phyloP scores from a whole-genome alignment of 2,113 vertebrate species.

The Brachionichthys hirsutus region DNA sequence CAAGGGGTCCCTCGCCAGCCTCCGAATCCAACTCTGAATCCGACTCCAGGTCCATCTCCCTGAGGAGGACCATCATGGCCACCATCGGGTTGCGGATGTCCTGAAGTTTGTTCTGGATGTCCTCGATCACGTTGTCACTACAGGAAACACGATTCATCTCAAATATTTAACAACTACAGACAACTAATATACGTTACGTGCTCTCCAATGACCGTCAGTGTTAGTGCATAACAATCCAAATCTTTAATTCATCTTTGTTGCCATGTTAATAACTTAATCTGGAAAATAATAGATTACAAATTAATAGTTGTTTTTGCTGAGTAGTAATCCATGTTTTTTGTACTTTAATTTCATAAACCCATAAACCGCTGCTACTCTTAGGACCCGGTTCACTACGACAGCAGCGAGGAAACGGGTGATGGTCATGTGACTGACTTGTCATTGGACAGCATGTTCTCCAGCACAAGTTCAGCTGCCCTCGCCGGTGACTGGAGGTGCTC shows the following conservation, averaged over 20 bases:
- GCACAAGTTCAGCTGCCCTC: constrained; percentile 86
- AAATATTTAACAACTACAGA: background rate
- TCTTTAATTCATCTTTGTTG: too few species aligned
- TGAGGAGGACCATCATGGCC: constrained; percentile 83
- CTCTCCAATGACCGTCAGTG: too few species aligned
- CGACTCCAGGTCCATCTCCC: constrained; percentile 92
- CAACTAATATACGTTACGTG: too few species aligned
- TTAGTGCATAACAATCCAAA: too few species aligned
- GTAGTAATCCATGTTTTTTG: too few species aligned
- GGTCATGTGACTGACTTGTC: constrained; percentile 79
- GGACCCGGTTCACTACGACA: too few species aligned
- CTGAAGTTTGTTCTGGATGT: constrained; percentile 91
- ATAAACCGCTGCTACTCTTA: too few species aligned
- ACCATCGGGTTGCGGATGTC: constrained; percentile 84
- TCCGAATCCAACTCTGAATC: constrained; percentile 83
- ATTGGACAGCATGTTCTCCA: constrained; percentile 88
- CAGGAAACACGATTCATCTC: constrained; percentile 1
- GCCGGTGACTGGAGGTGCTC: constrained; percentile 88
- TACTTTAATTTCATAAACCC: too few species aligned
- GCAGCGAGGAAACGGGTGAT: too few species aligned
- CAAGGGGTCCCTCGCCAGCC: constrained; percentile 71
- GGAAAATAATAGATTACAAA: too few species aligned
- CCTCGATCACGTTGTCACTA: constrained; percentile 85
- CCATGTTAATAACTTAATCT: too few species aligned
- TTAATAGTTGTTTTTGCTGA: too few species aligned